Conservation (phyloP, 2,888 invertebrate species). For the Dione juno region DNA sequence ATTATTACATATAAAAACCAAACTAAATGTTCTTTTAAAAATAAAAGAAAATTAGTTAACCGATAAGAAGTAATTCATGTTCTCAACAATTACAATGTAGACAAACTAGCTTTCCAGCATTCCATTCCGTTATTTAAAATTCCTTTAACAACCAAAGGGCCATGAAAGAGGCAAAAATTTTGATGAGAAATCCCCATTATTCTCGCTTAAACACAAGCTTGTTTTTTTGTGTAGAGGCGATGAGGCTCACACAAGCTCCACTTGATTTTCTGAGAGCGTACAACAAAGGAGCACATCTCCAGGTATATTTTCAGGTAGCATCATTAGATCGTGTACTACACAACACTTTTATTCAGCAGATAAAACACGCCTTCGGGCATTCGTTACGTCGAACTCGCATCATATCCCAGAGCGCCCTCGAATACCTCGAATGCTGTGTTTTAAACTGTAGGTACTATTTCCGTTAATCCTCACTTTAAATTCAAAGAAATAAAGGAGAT, state of each 20-base stretch:
- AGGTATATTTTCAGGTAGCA: slow-evolving; percentile 48
- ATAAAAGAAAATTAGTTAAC: too few relatives aligned
- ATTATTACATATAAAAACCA: too few relatives aligned
- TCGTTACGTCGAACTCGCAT: slow-evolving; percentile 62
- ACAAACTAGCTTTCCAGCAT: slow-evolving; percentile 6
- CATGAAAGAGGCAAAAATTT: slow-evolving; percentile 20
- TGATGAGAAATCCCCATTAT: slow-evolving; percentile 27
- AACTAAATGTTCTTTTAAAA: too few relatives aligned
- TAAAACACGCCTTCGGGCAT: slow-evolving; percentile 65
- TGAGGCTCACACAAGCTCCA: slow-evolving; percentile 46
- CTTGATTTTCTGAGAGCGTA: slow-evolving; percentile 47
- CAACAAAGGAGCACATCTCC: slow-evolving; percentile 49
- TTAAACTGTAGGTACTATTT: slow-evolving; percentile 15
- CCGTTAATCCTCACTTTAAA: neutral
- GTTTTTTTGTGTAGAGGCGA: slow-evolving; percentile 45
- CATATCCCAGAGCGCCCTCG: slow-evolving; percentile 45
- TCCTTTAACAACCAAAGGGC: slow-evolving; percentile 4
- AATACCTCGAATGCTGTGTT: slow-evolving; percentile 51
- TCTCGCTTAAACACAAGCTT: slow-evolving; percentile 38
- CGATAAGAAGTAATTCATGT: neutral
- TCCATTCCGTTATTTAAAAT: slow-evolving; percentile 19
- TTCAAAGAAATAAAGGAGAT: slow-evolving; percentile 61
- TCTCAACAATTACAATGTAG: neutral
- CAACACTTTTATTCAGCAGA: slow-evolving; percentile 65
- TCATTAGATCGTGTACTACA: slow-evolving; percentile 50